Base-by-base conservation (phyloP, 2,888 invertebrate genomes). In the Corbicula japonica region DNA sequence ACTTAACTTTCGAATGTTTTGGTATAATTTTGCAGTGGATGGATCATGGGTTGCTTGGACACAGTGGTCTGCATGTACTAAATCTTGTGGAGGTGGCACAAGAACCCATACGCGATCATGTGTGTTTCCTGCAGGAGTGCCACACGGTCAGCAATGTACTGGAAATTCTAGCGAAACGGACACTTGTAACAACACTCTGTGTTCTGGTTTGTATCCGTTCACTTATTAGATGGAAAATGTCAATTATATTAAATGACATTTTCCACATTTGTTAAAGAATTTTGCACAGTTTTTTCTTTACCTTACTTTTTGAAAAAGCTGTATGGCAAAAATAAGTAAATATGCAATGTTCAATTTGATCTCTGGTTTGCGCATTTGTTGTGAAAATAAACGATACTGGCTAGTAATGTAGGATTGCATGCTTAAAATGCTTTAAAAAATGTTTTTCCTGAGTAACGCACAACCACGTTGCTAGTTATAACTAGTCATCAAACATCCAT, bases 61-160 rank as follows among this genome's bases (percentile, higher is more conserved):
- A 5, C 35, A 30, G 6, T 80, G 41, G 26, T 70, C 73, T 10
- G 3, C 65, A 10, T 80, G 80, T 50, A 70, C 73, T 1, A 61
- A 60, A n/a, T 54, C 80, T 12, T 80, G 80, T 66, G 76, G 74
- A n/a, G 61, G 61, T 35, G 80, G 76, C 6, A 61, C 63, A 18
- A 54, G 41, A 0, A 32, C 46, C 2, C 28, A 48, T 23, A 48
- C 15, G 15, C 32, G 63, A 23, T 21, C 48, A 2, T 63, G 63
- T 32, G 48, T 46, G 21, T 48, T 32, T 32, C 28, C 15, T 15
- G 6, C 63, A 4, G 62, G 28, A 44, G 63, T 30, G 15, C 70
- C 26, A 70, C 70, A 18, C 60, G 80, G 80, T 65, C 34, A 41
- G 54, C 38, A 34, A 8, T 4, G 4, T n/a, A 48, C 5, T 48